Evolutionary conservation across 2,888 invertebrate species (phyloP).

Genomic region (Blastobasis lacticolella): DNA sequence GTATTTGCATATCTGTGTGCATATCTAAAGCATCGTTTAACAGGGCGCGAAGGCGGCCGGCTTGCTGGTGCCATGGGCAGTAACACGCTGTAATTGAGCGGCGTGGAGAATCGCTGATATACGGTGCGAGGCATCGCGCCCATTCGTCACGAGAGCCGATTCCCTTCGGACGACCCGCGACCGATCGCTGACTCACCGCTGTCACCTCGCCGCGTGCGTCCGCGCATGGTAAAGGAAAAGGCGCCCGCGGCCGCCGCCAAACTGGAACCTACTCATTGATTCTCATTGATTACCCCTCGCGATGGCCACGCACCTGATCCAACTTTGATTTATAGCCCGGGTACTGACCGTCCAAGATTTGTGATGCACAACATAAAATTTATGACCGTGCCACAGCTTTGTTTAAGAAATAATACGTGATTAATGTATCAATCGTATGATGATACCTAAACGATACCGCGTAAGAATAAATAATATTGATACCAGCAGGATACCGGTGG

Average conservation of each 20-base stretch:
- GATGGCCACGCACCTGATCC: background rate
- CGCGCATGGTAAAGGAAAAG: too few relatives aligned
- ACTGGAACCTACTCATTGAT: conserved; percentile 12
- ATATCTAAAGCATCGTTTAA: conserved; percentile 3
- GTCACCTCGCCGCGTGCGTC: conserved; percentile 1
- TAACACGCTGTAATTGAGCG: conserved; percentile 53
- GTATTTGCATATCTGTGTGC: background rate
- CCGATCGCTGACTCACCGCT: conserved; percentile 29
- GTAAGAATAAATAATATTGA: too few relatives aligned
- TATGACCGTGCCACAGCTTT: too few relatives aligned
- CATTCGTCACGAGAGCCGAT: conserved; percentile 47
- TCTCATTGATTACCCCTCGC: background rate
- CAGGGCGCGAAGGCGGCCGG: conserved; percentile 1
- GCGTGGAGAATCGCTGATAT: conserved; percentile 58
- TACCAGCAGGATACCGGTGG: too few relatives aligned
- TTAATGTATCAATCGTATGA: too few relatives aligned
- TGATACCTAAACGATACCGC: too few relatives aligned
- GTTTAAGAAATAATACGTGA: too few relatives aligned
- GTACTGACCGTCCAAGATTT: too few relatives aligned
- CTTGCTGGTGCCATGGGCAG: conserved; percentile 13
- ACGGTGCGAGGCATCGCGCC: conserved; percentile 31
- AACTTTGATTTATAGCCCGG: background rate
- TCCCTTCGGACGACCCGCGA: conserved; percentile 36
- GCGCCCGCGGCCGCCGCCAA: conserved; percentile 3
- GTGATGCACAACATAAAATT: too few relatives aligned